Base-by-base conservation (phyloP, 2,888 invertebrate genomes). In the Pinctada fucata region DNA sequence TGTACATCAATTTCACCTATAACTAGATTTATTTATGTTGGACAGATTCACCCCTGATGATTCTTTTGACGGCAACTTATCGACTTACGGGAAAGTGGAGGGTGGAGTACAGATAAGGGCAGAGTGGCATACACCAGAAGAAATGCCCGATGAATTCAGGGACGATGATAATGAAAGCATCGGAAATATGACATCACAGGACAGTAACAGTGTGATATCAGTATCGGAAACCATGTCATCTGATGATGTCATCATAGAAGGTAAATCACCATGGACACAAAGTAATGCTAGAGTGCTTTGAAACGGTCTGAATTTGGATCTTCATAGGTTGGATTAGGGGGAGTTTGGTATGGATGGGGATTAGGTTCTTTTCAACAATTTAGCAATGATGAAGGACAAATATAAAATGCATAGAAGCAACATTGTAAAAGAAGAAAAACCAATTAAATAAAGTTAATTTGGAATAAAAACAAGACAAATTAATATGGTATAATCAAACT, bases 161-260 rank as follows among this genome's bases (percentile, higher is more conserved):
- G 78, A 77, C n/a, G 84, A 85, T 49, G 85, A 86, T 65, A 75
- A 76, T 45, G 86, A 85, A 2, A 84, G 86, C 64, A 50, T 82
- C 13, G 72, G 78, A 58, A 13, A 13, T 2, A 80, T 83, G 5
- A 84, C 86, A 13, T 76, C 83, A 0, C 64, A 74, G 1, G 84
- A 84, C 31, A 77, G 81, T 6, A 63, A 74, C 8, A 85, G 84
- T 80, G 70, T 83, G 1, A 63, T 82, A 2, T 86, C 86, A 16
- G 72, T 66, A 6, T 76, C 79, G 5, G 81, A 83, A 3, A 68
- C 72, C 63, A 81, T 83, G 52, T 76, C 73, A 31, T 81, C 83
- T 47, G 86, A 87, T 31, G 87, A 87, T 79, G 83, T 87, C 48
- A 82, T 86, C 64, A 82, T 87, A 73, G 87, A 87, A 84, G 87